Conservation (phyloP, 2,888 invertebrate genomes). For the Synergus laeviventris region DNA sequence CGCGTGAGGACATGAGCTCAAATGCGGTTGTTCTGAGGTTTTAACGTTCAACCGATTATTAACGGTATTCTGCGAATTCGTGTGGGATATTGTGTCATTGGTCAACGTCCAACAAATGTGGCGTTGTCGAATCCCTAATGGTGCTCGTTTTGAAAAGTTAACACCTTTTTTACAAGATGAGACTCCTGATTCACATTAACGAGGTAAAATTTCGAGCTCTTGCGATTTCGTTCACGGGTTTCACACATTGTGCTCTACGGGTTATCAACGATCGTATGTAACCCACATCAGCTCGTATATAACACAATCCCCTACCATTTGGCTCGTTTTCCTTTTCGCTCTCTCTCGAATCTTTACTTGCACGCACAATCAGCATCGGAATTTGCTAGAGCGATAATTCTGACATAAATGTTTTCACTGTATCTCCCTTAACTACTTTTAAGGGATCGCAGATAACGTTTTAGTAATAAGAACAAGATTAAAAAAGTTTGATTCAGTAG, state of each 20-base stretch:
- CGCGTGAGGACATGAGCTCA: background rate
- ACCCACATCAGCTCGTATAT: conserved; percentile 18
- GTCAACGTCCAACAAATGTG: conserved; percentile 2
- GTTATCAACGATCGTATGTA: conserved; percentile 22
- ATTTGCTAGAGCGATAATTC: conserved; percentile 13
- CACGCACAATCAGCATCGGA: conserved; percentile 16
- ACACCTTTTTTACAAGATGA: background rate
- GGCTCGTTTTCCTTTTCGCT: conserved; percentile 3
- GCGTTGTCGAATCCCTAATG: background rate
- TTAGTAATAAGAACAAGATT: background rate
- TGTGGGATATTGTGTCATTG: conserved; percentile 1
- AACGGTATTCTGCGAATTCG: conserved; percentile 6
- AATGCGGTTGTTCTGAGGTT: conserved; percentile 30
- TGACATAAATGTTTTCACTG: background rate
- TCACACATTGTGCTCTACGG: background rate
- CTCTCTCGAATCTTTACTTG: conserved; percentile 25
- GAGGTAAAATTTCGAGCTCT: conserved; percentile 7
- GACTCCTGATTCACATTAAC: conserved; percentile 15
- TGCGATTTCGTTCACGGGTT: background rate
- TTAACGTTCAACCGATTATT: conserved; percentile 34
- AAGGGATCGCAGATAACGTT: background rate
- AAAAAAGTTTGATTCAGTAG: background rate
- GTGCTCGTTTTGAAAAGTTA: background rate
- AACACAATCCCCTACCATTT: conserved; percentile 15
- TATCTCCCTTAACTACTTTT: conserved; percentile 13